A percentile compares a stretch with the other conserved stretches of the same genome.
Conservation (phyloP, 2,888 invertebrate genomes). For the Bombyx huttoni region DNA sequence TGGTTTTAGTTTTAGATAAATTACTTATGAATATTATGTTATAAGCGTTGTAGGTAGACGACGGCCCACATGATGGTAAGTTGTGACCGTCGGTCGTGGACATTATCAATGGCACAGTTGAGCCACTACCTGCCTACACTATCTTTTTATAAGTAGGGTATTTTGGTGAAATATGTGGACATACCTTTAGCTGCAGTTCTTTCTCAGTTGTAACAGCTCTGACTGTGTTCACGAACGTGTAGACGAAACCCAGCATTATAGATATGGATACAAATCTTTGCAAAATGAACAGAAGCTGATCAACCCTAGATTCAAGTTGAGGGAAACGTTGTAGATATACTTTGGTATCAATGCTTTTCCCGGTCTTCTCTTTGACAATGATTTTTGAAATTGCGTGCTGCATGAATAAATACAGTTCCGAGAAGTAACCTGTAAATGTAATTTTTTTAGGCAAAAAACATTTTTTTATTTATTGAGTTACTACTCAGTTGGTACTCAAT, state of each 20-base stretch:
- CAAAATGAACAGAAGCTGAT: constrained; percentile 77
- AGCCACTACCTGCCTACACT: background rate
- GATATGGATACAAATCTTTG: constrained; percentile 82
- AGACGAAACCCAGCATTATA: constrained; percentile 85
- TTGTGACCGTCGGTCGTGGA: background rate
- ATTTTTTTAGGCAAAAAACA: background rate
- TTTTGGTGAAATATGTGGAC: background rate
- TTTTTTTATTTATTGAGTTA: too few relatives aligned
- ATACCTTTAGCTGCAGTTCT: constrained; percentile 81
- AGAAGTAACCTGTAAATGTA: constrained; percentile 40
- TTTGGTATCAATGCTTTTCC: constrained; percentile 35
- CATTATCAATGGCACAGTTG: background rate
- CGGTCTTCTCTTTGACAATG: constrained; percentile 50
- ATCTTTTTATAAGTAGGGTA: background rate
- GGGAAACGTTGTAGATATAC: constrained; percentile 78
- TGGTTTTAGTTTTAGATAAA: background rate
- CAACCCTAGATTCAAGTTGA: constrained; percentile 79
- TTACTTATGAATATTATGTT: background rate
- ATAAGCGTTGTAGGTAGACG: background rate
- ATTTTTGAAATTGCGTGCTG: constrained; percentile 55
- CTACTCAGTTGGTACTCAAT: too few relatives aligned
- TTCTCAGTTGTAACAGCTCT: constrained; percentile 83
- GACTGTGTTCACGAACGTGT: constrained; percentile 84
- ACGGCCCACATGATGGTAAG: background rate
- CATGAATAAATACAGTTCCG: constrained; percentile 55